Evolutionary conservation across 1,140 invertebrate genomes (phyloP).

Genomic region (Drosophila miranda): DNA sequence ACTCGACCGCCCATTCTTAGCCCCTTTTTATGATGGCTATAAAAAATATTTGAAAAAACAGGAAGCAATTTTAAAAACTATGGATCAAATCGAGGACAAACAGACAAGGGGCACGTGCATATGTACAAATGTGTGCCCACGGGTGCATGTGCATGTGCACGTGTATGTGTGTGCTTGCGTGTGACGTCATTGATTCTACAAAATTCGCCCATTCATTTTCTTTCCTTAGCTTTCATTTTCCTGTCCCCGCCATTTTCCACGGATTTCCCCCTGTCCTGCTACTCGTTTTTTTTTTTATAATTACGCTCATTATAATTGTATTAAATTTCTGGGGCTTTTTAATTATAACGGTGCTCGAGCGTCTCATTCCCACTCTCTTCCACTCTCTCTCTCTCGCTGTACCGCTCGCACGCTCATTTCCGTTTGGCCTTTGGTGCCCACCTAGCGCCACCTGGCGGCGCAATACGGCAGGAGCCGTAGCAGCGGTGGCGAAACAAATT

Average conservation of each 20-base stretch:
- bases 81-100: too few species aligned
- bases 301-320: slow-evolving; percentile 73
- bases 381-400: not conserved
- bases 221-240: too few species aligned
- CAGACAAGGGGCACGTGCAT: too few species aligned
- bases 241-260: too few species aligned
- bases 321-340: slow-evolving; percentile 68
- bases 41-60: slow-evolving; percentile 3
- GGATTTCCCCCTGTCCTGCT: slow-evolving; percentile 1
- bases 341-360: slow-evolving; percentile 49
- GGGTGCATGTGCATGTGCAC: too few species aligned
- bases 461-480: too few species aligned
- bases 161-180: slow-evolving; percentile 1
- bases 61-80: slow-evolving; percentile 6
- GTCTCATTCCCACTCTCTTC: not conserved
- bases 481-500: slow-evolving; percentile 58
- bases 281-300: slow-evolving; percentile 26
- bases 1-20: not conserved
- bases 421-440: slow-evolving; percentile 47
- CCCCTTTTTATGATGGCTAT: slow-evolving; percentile 2
- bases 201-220: slow-evolving; percentile 9
- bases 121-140: not conserved
- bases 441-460: slow-evolving; percentile 55
- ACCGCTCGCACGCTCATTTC: slow-evolving; percentile 24
- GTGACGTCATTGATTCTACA: slow-evolving; percentile 44